phyloP scores from a whole-genome alignment of 1,140 invertebrate species.

The Arion vulgaris region DNA sequence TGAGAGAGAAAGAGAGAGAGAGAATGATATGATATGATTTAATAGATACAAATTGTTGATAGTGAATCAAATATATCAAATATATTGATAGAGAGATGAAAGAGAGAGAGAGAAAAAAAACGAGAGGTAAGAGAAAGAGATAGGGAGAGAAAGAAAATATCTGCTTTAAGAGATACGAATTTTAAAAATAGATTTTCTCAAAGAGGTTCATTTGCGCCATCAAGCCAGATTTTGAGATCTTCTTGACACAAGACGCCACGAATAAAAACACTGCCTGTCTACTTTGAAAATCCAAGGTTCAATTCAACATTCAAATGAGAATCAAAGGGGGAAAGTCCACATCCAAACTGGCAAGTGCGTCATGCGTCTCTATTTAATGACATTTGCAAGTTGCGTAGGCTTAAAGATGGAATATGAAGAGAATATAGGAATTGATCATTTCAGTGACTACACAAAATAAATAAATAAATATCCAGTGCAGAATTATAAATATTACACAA shows the following conservation, averaged over 20 bases:
- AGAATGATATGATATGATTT: no score
- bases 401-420: not conserved
- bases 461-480: no score
- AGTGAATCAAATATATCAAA: no score
- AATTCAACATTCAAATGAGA: not conserved
- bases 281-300: not conserved
- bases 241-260: not conserved
- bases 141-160: not conserved
- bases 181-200: not conserved
- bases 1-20: no score
- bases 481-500: no score
- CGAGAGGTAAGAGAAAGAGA: not conserved
- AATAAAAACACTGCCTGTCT: not conserved
- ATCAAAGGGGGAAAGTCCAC: not conserved
- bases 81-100: no score
- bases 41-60: no score
- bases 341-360: not conserved
- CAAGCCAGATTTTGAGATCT: not conserved
- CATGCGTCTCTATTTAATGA: not conserved
- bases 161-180: not conserved
- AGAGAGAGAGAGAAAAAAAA: no score
- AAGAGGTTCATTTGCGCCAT: conserved; percentile 1
- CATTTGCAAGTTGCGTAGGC: not conserved
- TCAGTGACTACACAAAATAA: no score
- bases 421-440: not conserved